Evolutionary conservation across 2,113 vertebrate species (phyloP), one percentile per base, ranked within the genome.

Genomic region (Chionis minor): DNA sequence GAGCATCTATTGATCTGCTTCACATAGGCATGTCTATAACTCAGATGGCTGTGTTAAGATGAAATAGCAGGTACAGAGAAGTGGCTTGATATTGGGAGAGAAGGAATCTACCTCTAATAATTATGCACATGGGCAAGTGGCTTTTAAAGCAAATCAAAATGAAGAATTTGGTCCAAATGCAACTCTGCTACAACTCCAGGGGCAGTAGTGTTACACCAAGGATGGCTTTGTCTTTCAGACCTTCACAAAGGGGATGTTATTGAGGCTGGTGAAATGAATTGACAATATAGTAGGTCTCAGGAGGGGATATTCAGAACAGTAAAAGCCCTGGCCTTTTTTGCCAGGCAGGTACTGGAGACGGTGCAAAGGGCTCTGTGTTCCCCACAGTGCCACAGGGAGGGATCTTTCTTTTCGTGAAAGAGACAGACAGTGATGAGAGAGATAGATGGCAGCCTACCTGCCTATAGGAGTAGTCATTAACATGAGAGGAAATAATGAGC

Each of bases 191-290:
- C 44, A 63, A 71, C 82, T 83, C 56, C 2, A 8, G 56, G 72
- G 73, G 72, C 77, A 61, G 35, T 35, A 42, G 9, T 81, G 79
- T 74, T 70, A 82, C 22, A 80, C 14, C 33, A 86, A 65, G 80
- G 82, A 61, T 56, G 66, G 58, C 86, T 91, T 91, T 73, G 23
- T 47, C 94, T 96, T 94, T 93, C 77, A 92, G 91, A 45, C 65
- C 45, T 94, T 95, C 88, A 91, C 91, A 94, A 95, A 94, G 38
- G 65, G 71, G n/a, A 70, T 3, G 9, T 30, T 91, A 81, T 75
- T 83, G 81, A 88, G 61, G 70, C 71, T 84, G 45, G 55, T 69
- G 75, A 90, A 95, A 86, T 91, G 88, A 96, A 82, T 63, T 91
- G 77, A 85, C 86, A 92, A 27, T 75, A 42, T 47, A 66, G 65